Evolutionary conservation across 2,113 vertebrate species (phyloP), one percentile per base, ranked within the genome.

Genomic region (Rhabdornis inornatus): DNA sequence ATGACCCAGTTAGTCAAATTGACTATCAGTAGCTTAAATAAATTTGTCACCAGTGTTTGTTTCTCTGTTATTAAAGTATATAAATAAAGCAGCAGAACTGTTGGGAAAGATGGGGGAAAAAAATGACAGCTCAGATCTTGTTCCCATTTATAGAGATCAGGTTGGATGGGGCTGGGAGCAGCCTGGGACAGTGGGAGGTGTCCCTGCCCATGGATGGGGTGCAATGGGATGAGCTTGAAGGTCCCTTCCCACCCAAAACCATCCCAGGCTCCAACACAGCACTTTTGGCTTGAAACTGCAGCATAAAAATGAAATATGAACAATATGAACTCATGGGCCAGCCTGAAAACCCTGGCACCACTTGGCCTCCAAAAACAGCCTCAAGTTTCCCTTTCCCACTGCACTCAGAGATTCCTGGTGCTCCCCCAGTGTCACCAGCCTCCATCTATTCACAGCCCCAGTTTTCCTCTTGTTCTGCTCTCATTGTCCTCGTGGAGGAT

Each of bases 331-430:
- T 10, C 0, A 1, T 2, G 18, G n/a, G 31, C 27, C 35, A 22
- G 64, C 2, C 9, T 14, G 28, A 20, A 49, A 57, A 2, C n/a
- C n/a, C n/a, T n/a, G n/a, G n/a, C n/a, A n/a, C n/a, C n/a, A n/a
- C n/a, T n/a, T n/a, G n/a, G n/a, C n/a, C n/a, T n/a, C n/a, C n/a
- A n/a, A n/a, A n/a, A n/a, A n/a, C 4, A 63, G 37, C 64, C 59
- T 14, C 15, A 39, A 15, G 10, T 10, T 71, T 21, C 19, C 7
- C 0, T 15, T 71, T 23, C 42, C 47, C 9, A 1, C 28, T 5
- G 22, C 1, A 4, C 5, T 37, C 11, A 2, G 17, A 7, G 2
- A 10, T 1, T 2, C 37, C 2, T 3, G 31, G 18, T 9, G 33
- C n/a, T 42, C 55, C 28, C 37, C 64, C 60, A 10, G 2, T 1